These are phyloP conservation scores for Acrobasis suavella DNA, from an alignment of 2,888 invertebrate species.

Conservation along the genomic window DNA sequence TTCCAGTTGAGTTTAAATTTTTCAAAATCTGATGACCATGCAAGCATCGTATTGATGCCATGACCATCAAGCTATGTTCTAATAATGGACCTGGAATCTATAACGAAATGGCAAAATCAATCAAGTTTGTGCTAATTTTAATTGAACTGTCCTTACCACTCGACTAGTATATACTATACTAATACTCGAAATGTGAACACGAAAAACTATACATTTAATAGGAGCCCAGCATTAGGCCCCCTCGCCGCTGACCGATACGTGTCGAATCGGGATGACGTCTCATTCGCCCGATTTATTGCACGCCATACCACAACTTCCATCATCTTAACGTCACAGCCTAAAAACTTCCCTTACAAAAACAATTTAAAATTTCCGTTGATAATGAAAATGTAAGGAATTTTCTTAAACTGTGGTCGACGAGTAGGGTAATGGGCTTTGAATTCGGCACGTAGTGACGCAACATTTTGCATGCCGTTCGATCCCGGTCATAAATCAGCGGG, in stretches of 20 bases:
- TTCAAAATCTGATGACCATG: too few relatives aligned
- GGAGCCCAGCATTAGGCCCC: slow-evolving; percentile 66
- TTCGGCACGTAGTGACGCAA: slow-evolving; percentile 68
- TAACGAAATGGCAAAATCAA: too few relatives aligned
- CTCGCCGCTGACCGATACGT: slow-evolving; percentile 66
- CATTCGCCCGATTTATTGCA: slow-evolving; percentile 75
- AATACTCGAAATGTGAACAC: background rate
- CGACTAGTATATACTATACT: background rate
- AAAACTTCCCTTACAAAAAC: slow-evolving; percentile 8
- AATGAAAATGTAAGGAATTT: slow-evolving; percentile 14
- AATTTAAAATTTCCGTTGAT: slow-evolving; percentile 31
- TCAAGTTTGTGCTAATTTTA: too few relatives aligned
- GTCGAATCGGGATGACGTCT: slow-evolving; percentile 78
- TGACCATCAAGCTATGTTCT: too few relatives aligned
- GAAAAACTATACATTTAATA: slow-evolving; percentile 72
- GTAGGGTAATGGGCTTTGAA: slow-evolving; percentile 34
- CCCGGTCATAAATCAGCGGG: slow-evolving; percentile 65
- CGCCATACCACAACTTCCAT: slow-evolving; percentile 45
- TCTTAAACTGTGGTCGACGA: slow-evolving; percentile 43
- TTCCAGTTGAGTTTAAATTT: too few relatives aligned
- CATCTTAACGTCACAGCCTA: slow-evolving; percentile 40
- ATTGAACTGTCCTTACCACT: background rate
- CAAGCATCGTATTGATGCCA: too few relatives aligned
- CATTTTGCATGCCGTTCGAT: slow-evolving; percentile 74
- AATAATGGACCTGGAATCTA: too few relatives aligned